Percentiles rank a stretch among this genome's conserved stretches.
Evolutionary conservation across 2,797 vertebrate species (phyloP).

Genomic region (Etheostoma nigrum): DNA sequence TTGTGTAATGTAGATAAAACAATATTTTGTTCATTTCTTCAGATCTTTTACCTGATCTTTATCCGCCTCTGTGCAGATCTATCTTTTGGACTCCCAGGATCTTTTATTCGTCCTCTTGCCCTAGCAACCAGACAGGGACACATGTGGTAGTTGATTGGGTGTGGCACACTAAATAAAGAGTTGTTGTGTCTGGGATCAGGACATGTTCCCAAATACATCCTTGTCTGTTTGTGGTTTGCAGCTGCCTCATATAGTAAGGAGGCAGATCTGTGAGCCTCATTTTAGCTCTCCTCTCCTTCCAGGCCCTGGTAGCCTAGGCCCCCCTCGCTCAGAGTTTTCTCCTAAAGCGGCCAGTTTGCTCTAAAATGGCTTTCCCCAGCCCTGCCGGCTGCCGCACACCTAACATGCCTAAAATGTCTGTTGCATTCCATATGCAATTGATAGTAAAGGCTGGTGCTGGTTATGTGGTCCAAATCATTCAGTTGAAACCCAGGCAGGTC

Average conservation of each 20-base stretch:
- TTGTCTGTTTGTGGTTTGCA: conserved; percentile 74
- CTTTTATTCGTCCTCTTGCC: conserved; percentile 47
- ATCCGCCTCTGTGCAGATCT: conserved; percentile 9
- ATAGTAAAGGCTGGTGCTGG: background rate
- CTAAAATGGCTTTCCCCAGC: background rate
- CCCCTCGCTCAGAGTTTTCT: conserved; percentile 10
- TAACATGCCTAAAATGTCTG: conserved; percentile 5
- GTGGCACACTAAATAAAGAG: conserved; percentile 77
- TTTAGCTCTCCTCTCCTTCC: conserved; percentile 51
- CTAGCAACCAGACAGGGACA: conserved; percentile 61
- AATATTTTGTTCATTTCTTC: background rate
- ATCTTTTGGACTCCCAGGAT: conserved; percentile 20
- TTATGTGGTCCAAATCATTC: background rate
- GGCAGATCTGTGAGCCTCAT: conserved; percentile 53
- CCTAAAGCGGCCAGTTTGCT: conserved; percentile 14
- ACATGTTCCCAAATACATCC: conserved; percentile 76
- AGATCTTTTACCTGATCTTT: background rate
- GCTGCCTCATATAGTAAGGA: conserved; percentile 65
- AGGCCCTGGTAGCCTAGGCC: conserved; percentile 37
- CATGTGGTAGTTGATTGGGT: conserved; percentile 76
- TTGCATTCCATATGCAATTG: background rate
- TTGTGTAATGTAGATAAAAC: conserved; percentile 12
- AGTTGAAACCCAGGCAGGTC: background rate
- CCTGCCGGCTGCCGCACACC: background rate
- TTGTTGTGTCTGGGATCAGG: conserved; percentile 80